These are phyloP conservation scores for Samia ricini DNA, from an alignment of 1,140 invertebrate species.

Conservation along the genomic window DNA sequence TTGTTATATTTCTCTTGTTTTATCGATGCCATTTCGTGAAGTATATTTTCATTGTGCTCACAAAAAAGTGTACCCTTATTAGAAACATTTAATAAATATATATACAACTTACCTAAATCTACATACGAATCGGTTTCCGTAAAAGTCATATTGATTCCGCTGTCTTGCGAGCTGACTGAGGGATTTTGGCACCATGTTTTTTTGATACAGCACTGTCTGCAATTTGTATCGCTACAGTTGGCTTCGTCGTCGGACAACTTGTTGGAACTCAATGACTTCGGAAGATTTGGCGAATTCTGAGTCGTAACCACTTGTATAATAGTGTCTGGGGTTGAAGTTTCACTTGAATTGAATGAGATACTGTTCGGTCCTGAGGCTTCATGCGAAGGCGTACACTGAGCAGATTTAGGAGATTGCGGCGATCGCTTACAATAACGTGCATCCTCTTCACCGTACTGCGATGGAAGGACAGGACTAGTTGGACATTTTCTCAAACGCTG, in stretches of 20 bases:
- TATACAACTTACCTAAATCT: constrained; percentile 55
- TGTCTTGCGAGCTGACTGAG: constrained; percentile 86
- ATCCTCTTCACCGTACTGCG: constrained; percentile 50
- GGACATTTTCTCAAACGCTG: constrained; percentile 67
- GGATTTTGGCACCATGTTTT: constrained; percentile 80
- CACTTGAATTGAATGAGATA: constrained; percentile 74
- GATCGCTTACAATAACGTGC: constrained; percentile 43
- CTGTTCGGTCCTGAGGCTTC: constrained; percentile 68
- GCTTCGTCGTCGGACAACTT: constrained; percentile 77
- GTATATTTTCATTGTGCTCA: no score
- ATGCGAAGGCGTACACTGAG: constrained; percentile 64
- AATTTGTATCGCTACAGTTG: constrained; percentile 56
- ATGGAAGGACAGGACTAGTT: constrained; percentile 65
- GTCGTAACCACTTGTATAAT: constrained; percentile 72
- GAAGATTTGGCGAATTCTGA: constrained; percentile 58
- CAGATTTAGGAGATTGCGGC: constrained; percentile 61
- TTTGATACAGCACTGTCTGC: constrained; percentile 75
- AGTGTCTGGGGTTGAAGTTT: constrained; percentile 74
- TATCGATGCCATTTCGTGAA: no score
- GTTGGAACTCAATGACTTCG: constrained; percentile 72
- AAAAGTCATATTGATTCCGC: constrained; percentile 86
- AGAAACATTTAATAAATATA: background rate
- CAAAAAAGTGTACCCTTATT: no score
- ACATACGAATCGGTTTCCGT: constrained; percentile 81
- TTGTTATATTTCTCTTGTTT: no score